A percentile compares a stretch with the other conserved stretches of the same genome.
phyloP scores from a whole-genome alignment of 2,888 invertebrate genomes.

The Drosophila mayaguana region DNA sequence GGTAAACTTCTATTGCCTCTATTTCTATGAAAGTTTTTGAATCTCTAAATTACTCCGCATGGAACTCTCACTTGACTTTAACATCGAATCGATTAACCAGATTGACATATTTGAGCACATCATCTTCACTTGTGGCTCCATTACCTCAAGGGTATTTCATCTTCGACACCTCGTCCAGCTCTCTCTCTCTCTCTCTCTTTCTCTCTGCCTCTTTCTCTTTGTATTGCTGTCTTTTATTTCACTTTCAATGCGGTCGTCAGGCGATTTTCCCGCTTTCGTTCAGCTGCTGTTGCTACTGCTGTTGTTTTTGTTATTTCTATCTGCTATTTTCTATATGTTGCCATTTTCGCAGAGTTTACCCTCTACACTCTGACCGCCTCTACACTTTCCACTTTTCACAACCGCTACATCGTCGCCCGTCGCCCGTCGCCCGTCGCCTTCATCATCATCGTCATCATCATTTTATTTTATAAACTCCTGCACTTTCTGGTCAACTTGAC shows the following conservation, averaged over 20 bases:
- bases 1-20: not conserved
- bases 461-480: conserved; percentile 78
- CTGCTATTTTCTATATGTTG: conserved; percentile 61
- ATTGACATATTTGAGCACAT: not conserved
- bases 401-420: not conserved
- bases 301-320: conserved; percentile 46
- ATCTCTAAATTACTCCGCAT: not conserved
- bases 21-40: not conserved
- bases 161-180: not conserved
- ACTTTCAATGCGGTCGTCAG: conserved; percentile 53
- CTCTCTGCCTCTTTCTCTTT: not conserved
- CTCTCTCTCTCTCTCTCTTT: not conserved
- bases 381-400: conserved; percentile 5
- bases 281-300: conserved; percentile 21
- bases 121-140: not conserved
- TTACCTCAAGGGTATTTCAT: conserved; percentile 8
- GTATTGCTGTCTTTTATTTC: conserved; percentile 40
- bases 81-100: not conserved
- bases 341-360: conserved; percentile 37
- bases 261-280: conserved; percentile 31
- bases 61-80: not conserved
- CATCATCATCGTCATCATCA: conserved; percentile 48
- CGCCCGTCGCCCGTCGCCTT: conserved; percentile 3
- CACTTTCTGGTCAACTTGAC: conserved; percentile 80
- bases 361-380: conserved; percentile 1